Evolutionary conservation across 1,140 invertebrate genomes (phyloP), one percentile per base, ranked within the genome.

Genomic region (Drosophila watanabei): DNA sequence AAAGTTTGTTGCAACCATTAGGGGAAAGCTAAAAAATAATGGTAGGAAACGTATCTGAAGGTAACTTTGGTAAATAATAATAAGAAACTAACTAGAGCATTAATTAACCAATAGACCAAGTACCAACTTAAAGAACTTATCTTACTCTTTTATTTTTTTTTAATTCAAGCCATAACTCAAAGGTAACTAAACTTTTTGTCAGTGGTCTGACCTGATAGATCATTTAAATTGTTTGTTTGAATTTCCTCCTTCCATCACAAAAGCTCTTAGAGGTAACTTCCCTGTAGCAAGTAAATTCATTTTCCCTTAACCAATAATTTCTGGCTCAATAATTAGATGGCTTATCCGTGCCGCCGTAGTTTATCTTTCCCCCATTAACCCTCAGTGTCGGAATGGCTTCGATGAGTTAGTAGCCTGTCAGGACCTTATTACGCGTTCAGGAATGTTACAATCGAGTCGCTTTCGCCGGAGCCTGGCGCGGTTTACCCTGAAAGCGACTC

Each of bases 401-500:
- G 16, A 58, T 58, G 16, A 10, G 13, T 32, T 32, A 28, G 7
- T 57, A 9, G 33, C 13, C 20, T 24, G 24, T 56, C 24, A 13
- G 11, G 4, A 49, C 33, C 16, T 56, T 37, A 57, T 32, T 63
- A 20, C 35, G 24, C 7, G 10, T 18, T 30, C 57, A 11, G 39
- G 13, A 43, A 84, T 84, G 81, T 57, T 48, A 46, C 69, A 43
- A 45, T 24, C 52, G 18, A 37, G 35, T 57, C 51, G 72, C 52
- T 59, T 69, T 33, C 58, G 65, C 9, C 75, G 39, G 49, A 58
- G 63, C 30, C 37, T 82, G 28, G 58, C 69, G 24, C 41, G 37
- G 28, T 68, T 79, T 5, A 77, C 64, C 2, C 18, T 82, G 6
- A 65, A 54, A 60, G 54, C 49, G 5, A 41, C 51, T 13, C 48